These are phyloP conservation scores for Cryptophagus acutangulus DNA, from an alignment of 2,888 invertebrate genomes.

Conservation along the genomic window DNA sequence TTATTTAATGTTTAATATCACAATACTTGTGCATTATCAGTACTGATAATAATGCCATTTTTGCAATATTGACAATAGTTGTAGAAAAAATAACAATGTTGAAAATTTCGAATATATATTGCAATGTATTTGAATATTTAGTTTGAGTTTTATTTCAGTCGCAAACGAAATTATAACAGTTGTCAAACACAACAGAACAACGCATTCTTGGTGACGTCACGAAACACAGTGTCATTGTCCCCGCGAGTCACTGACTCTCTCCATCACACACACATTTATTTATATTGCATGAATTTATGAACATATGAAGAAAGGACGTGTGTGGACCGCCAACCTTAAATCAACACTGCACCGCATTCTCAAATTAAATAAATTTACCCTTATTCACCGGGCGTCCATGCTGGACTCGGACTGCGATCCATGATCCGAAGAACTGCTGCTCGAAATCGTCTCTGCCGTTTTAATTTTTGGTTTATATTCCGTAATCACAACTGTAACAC, in stretches of 20 bases:
- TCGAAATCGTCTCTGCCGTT: conserved; percentile 42
- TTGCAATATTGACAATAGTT: no score
- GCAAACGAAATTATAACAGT: no score
- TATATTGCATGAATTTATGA: background rate
- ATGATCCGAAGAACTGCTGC: conserved; percentile 47
- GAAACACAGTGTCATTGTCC: conserved; percentile 31
- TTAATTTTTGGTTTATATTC: conserved; percentile 81
- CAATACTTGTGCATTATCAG: no score
- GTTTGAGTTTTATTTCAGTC: no score
- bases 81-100: no score
- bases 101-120: no score
- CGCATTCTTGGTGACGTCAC: conserved; percentile 26
- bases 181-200: conserved; percentile 9
- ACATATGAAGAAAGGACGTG: background rate
- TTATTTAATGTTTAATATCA: no score
- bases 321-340: conserved; percentile 11
- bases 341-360: no score
- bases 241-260: conserved; percentile 29
- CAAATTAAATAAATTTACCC: conserved; percentile 4
- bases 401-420: conserved; percentile 48
- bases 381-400: conserved; percentile 47
- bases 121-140: no score
- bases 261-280: no score
- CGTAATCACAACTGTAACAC: conserved; percentile 94
- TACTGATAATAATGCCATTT: no score